A percentile compares a stretch with the other conserved stretches of the same genome.
Conservation (phyloP, 2,113 vertebrate genomes). For the Onychostruthus taczanowskii region DNA sequence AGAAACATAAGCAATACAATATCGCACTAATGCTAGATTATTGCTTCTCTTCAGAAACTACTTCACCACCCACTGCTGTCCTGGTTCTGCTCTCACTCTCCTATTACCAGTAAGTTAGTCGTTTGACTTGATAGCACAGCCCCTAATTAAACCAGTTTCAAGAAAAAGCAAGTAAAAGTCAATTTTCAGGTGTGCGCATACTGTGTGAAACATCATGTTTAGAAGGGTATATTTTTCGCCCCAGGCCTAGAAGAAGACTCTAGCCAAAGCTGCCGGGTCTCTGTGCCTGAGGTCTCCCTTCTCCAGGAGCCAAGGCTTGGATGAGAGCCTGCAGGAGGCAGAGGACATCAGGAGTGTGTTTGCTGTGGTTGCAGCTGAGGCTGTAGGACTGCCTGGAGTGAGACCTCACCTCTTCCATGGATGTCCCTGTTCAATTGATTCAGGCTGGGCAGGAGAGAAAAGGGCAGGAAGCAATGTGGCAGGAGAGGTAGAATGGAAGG, state of each 20-base stretch:
- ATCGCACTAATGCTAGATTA: neutral
- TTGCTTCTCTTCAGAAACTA: neutral
- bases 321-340: neutral
- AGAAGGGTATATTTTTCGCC: neutral
- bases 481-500: neutral
- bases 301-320: fast-evolving
- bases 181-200: neutral
- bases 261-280: neutral
- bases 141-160: neutral
- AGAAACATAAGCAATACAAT: neutral
- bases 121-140: fast-evolving
- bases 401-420: fast-evolving
- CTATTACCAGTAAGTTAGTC: neutral
- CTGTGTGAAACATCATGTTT: neutral
- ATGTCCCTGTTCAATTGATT: neutral
- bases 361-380: neutral
- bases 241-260: neutral
- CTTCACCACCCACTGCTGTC: neutral
- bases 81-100: neutral
- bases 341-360: fast-evolving
- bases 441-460: neutral
- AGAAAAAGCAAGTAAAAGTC: neutral
- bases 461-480: neutral
- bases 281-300: neutral
- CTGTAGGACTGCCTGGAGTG: neutral